phyloP scores from a whole-genome alignment of 2,113 vertebrate species.

The Nyctibius bracteatus region DNA sequence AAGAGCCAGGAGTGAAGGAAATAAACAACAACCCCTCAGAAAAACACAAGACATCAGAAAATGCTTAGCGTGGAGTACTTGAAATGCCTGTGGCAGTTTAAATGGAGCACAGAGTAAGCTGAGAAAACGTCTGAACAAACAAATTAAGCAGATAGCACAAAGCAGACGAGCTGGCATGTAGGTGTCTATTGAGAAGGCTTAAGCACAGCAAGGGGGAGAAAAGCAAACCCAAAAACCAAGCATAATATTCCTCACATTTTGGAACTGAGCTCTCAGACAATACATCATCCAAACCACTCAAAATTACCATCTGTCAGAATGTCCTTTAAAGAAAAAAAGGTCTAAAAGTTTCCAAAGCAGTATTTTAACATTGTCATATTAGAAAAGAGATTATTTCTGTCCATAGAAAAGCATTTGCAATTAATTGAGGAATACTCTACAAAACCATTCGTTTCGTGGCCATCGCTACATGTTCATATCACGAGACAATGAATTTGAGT shows the following conservation, averaged over 20 bases:
- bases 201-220: conserved; percentile 4
- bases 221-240: background rate
- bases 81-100: background rate
- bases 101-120: background rate
- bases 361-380: background rate
- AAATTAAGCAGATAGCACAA: conserved; percentile 23
- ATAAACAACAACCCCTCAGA: background rate
- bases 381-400: background rate
- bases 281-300: conserved; percentile 6
- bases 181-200: conserved; percentile 41
- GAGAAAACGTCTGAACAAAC: conserved; percentile 23
- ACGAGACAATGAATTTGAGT: background rate
- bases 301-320: conserved; percentile 20
- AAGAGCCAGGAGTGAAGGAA: background rate
- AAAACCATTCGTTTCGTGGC: accelerated
- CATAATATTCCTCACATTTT: background rate
- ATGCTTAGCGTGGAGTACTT: background rate
- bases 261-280: background rate
- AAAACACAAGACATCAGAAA: background rate
- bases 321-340: background rate
- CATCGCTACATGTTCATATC: background rate
- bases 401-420: background rate
- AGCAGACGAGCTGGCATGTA: background rate
- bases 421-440: background rate
- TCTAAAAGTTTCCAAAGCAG: background rate